These are phyloP conservation scores for Rotaria socialis DNA, from an alignment of 2,888 invertebrate species.

Conservation along the genomic window DNA sequence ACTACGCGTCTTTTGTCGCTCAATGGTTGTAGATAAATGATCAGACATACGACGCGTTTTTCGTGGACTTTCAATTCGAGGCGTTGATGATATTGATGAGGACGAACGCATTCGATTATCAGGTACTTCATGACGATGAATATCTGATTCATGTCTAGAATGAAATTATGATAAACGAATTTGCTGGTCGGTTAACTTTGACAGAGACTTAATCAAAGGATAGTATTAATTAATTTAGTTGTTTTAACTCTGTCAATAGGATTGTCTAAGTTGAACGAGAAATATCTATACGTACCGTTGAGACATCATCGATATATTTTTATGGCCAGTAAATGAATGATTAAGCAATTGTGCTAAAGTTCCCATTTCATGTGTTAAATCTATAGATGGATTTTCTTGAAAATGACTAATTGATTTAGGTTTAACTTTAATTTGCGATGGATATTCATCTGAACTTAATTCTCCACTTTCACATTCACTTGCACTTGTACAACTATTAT, in stretches of 20 bases:
- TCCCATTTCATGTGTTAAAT: constrained; percentile 3
- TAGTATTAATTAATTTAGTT: too few relatives aligned
- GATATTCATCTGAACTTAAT: constrained; percentile 21
- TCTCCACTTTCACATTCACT: constrained; percentile 27
- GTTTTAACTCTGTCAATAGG: too few relatives aligned
- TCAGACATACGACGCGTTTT: not conserved
- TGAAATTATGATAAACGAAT: too few relatives aligned
- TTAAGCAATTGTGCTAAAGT: constrained; percentile 2
- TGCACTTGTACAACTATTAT: not conserved
- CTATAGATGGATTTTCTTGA: not conserved
- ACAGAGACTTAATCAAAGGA: too few relatives aligned
- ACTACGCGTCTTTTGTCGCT: not conserved
- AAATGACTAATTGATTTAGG: not conserved
- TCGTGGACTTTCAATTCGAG: not conserved
- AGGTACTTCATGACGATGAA: not conserved
- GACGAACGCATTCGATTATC: not conserved
- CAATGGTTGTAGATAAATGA: not conserved
- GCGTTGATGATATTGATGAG: not conserved
- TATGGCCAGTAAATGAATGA: not conserved
- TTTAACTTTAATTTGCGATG: not conserved
- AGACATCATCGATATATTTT: not conserved
- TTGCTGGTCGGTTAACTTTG: too few relatives aligned
- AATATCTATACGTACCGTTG: not conserved
- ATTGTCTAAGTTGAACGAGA: too few relatives aligned
- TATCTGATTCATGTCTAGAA: not conserved